phyloP scores from a whole-genome alignment of 1,140 invertebrate species.

The Polypedilum pembai region DNA sequence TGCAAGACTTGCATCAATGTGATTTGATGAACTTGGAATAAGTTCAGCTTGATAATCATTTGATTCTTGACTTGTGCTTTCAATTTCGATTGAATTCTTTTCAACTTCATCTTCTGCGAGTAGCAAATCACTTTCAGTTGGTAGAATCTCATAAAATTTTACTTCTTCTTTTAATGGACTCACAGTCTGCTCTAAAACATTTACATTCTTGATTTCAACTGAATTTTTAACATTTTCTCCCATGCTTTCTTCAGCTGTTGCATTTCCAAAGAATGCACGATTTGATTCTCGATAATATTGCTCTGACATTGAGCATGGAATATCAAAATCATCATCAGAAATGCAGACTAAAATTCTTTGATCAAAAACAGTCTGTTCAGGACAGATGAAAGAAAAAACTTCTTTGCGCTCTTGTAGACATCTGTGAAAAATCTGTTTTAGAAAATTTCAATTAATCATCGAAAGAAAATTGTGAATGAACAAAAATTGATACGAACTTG shows the following conservation, averaged over 20 bases:
- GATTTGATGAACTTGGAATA: neutral
- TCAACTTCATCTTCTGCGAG: neutral
- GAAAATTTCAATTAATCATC: neutral
- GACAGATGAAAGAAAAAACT: conserved; percentile 9
- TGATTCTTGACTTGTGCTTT: neutral
- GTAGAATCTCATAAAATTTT: neutral
- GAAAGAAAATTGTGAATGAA: neutral
- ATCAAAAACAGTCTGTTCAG: neutral
- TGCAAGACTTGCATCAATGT: conserved; percentile 16
- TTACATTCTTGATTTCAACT: neutral
- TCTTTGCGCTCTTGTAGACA: neutral
- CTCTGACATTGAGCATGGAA: neutral
- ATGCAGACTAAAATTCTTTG: neutral
- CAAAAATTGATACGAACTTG: neutral
- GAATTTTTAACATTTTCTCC: conserved; percentile 7
- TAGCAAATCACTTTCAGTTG: neutral
- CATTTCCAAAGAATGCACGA: neutral
- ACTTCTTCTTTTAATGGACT: neutral
- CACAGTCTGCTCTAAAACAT: neutral
- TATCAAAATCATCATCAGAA: neutral
- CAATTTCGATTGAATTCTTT: conserved; percentile 16
- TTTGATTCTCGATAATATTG: conserved; percentile 21
- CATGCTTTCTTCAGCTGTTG: neutral
- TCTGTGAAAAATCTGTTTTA: conserved; percentile 12
- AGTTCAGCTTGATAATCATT: conserved; percentile 24